These are phyloP conservation scores for Ptiloglossa arizonensis DNA, from an alignment of 1,140 invertebrate genomes.

Conservation along the genomic window DNA sequence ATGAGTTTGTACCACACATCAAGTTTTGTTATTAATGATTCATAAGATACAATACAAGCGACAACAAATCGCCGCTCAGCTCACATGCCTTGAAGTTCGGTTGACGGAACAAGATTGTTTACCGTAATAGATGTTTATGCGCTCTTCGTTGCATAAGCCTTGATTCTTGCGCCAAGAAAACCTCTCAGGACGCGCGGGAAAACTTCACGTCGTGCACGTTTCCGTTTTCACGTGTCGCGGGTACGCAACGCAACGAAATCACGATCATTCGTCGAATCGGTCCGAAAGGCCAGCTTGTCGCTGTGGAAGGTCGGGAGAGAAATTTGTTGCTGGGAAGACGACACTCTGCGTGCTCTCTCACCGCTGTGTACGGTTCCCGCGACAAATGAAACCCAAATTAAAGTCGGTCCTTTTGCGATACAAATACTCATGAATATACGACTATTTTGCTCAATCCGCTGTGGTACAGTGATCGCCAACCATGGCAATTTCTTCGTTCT, in stretches of 20 bases:
- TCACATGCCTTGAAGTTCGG: slow-evolving; percentile 22
- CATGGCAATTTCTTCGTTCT: slow-evolving; percentile 65
- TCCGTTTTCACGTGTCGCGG: slow-evolving; percentile 47
- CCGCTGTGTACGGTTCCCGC: slow-evolving; percentile 46
- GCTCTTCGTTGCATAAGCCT: slow-evolving; percentile 71
- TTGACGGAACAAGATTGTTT: slow-evolving; percentile 59
- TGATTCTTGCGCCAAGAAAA: slow-evolving; percentile 50
- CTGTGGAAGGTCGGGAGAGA: slow-evolving; percentile 3
- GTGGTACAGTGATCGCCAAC: slow-evolving; percentile 30
- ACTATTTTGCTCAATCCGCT: slow-evolving; percentile 45
- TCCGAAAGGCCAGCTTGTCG: not conserved
- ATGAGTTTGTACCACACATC: slow-evolving; percentile 2
- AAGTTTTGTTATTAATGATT: slow-evolving; percentile 13
- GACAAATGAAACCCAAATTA: slow-evolving; percentile 23
- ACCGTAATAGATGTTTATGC: slow-evolving; percentile 69
- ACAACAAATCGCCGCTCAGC: not conserved
- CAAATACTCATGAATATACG: slow-evolving; percentile 26
- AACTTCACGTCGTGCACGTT: slow-evolving; percentile 48
- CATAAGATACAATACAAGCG: not conserved
- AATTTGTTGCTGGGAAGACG: slow-evolving; percentile 41
- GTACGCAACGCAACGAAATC: not conserved
- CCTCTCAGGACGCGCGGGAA: slow-evolving; percentile 68
- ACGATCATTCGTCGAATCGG: not conserved
- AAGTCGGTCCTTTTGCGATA: slow-evolving; percentile 21
- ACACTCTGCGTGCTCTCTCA: slow-evolving; percentile 40